These are phyloP conservation scores for Coracias cyanogaster DNA, from an alignment of 2,797 vertebrate genomes.

Conservation along the genomic window DNA sequence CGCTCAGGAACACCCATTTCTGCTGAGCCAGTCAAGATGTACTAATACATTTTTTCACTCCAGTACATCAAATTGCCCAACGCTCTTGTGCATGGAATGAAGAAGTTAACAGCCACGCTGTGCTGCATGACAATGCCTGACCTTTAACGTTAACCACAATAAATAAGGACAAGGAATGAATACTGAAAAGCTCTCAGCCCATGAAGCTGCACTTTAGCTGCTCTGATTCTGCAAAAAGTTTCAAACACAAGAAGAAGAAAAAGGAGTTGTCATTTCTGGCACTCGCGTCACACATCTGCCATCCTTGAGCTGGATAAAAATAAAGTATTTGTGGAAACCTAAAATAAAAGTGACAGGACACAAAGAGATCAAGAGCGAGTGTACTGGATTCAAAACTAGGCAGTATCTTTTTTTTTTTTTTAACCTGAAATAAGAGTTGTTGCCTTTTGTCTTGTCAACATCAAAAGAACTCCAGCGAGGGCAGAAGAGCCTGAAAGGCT, in stretches of 20 bases:
- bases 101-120: background rate
- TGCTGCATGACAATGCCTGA: background rate
- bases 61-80: background rate
- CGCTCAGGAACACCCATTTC: background rate
- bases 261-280: constrained; percentile 29
- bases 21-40: background rate
- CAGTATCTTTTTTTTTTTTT: background rate
- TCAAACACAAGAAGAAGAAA: background rate
- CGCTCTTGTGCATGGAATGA: background rate
- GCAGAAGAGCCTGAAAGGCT: background rate
- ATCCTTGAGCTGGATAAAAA: constrained; percentile 14
- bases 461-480: constrained; percentile 15
- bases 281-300: background rate
- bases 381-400: background rate
- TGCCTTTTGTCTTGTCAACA: constrained; percentile 20
- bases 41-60: background rate
- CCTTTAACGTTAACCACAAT: background rate
- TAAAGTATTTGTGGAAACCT: constrained; percentile 4
- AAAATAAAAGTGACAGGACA: constrained; percentile 38
- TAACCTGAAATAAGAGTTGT: background rate
- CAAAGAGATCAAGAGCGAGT: background rate
- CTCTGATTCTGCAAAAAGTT: constrained; percentile 16
- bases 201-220: background rate
- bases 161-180: constrained; percentile 3
- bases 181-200: background rate